Evolutionary conservation across 1,140 invertebrate species (phyloP).

Genomic region (Drosophila prosaltans): DNA sequence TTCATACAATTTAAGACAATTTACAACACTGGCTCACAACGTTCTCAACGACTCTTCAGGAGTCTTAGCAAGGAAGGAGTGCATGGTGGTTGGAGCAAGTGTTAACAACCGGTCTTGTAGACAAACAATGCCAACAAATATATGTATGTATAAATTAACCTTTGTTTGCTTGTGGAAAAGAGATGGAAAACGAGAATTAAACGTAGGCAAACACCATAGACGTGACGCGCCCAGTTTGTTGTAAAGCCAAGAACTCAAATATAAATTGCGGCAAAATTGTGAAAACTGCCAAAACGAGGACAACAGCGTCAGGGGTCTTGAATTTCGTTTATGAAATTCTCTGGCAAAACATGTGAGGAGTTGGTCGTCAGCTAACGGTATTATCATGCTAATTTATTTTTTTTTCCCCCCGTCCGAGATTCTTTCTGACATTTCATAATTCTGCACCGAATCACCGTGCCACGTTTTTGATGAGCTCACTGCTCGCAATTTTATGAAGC

Average conservation of each 20-base stretch:
- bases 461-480: constrained; percentile 75
- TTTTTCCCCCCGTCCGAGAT: constrained; percentile 67
- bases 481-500: constrained; percentile 53
- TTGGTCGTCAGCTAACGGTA: constrained; percentile 7
- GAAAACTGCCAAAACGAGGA: constrained; percentile 46
- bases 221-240: constrained; percentile 25
- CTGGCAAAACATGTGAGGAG: constrained; percentile 7
- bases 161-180: constrained; percentile 46
- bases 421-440: constrained; percentile 64
- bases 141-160: constrained; percentile 66
- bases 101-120: constrained; percentile 55
- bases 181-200: constrained; percentile 59
- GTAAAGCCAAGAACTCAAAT: constrained; percentile 8
- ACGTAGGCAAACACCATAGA: constrained; percentile 57
- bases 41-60: constrained; percentile 28
- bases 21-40: constrained; percentile 61
- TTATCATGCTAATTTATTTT: constrained; percentile 75
- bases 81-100: constrained; percentile 26
- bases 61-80: neutral
- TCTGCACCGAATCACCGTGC: constrained; percentile 29
- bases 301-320: constrained; percentile 29
- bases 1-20: constrained; percentile 77
- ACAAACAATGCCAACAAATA: constrained; percentile 64
- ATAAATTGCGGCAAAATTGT: constrained; percentile 43
- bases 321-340: constrained; percentile 34